phyloP scores from a whole-genome alignment of 2,113 vertebrate genomes.

The Actinemys pallida region DNA sequence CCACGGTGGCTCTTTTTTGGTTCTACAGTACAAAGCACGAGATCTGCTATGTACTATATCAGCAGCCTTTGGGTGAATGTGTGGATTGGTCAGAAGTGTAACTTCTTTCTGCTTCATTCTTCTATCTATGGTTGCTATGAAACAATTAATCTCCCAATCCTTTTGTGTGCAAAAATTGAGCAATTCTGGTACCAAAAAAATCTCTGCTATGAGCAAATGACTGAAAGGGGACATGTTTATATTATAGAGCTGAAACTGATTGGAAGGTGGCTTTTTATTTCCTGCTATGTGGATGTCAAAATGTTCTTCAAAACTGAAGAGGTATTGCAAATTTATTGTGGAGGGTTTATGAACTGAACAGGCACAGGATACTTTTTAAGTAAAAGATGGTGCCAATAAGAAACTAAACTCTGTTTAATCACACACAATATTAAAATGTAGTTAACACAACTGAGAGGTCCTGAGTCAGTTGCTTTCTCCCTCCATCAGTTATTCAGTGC shows the following conservation, averaged over 20 bases:
- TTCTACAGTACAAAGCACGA: neutral
- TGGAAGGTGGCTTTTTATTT: neutral
- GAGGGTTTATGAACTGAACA: neutral
- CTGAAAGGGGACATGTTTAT: neutral
- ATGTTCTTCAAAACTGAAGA: neutral
- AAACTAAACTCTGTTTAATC: constrained; percentile 59
- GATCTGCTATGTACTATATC: neutral
- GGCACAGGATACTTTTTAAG: neutral
- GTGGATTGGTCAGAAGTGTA: neutral
- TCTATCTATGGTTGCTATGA: neutral
- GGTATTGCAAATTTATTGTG: neutral
- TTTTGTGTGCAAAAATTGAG: neutral
- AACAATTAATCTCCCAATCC: neutral
- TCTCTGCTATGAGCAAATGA: neutral
- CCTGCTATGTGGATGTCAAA: neutral
- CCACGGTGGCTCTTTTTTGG: no score
- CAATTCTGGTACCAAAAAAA: neutral
- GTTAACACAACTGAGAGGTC: constrained; percentile 28
- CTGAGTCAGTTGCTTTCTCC: neutral
- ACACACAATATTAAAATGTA: constrained; percentile 36
- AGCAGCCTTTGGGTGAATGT: neutral
- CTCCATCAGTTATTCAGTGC: constrained; percentile 64
- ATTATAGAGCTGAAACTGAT: neutral
- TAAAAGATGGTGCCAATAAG: neutral
- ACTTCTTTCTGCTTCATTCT: neutral